phyloP scores from a whole-genome alignment of 2,888 invertebrate genomes.

The Hemistola chrysoprasaria region DNA sequence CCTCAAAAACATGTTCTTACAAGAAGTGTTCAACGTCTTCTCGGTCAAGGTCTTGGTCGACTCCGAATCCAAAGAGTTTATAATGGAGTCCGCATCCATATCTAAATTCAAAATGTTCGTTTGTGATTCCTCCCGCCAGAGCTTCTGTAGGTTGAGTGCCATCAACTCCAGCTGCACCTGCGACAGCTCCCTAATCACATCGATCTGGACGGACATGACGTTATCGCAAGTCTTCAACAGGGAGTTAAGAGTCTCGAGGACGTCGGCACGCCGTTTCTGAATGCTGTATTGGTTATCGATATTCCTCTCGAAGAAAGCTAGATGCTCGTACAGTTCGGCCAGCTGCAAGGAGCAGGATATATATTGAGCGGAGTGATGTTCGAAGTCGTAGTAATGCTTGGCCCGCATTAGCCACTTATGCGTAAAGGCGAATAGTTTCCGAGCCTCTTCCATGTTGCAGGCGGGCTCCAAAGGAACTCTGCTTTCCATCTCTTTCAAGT shows the following conservation, averaged over 20 bases:
- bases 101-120: constrained; percentile 64
- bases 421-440: constrained; percentile 77
- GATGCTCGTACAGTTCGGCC: constrained; percentile 85
- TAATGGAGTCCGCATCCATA: constrained; percentile 64
- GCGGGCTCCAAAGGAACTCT: constrained; percentile 54
- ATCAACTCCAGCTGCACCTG: constrained; percentile 84
- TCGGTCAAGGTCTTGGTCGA: constrained; percentile 70
- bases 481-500: constrained; percentile 61
- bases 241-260: constrained; percentile 80
- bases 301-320: constrained; percentile 88
- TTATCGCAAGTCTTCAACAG: constrained; percentile 74
- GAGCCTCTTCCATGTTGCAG: constrained; percentile 68
- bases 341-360: constrained; percentile 82
- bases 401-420: constrained; percentile 83
- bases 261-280: constrained; percentile 82
- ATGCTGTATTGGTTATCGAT: constrained; percentile 83
- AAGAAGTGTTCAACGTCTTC: constrained; percentile 57
- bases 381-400: constrained; percentile 81
- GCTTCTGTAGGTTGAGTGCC: constrained; percentile 82
- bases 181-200: constrained; percentile 81
- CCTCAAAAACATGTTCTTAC: constrained; percentile 64
- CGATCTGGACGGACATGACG: constrained; percentile 78
- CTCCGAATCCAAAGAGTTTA: constrained; percentile 61
- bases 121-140: constrained; percentile 76
- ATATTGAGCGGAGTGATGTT: constrained; percentile 81